Evolutionary conservation across 1,140 invertebrate species (phyloP).

Genomic region (Zaprionus camerounensis): DNA sequence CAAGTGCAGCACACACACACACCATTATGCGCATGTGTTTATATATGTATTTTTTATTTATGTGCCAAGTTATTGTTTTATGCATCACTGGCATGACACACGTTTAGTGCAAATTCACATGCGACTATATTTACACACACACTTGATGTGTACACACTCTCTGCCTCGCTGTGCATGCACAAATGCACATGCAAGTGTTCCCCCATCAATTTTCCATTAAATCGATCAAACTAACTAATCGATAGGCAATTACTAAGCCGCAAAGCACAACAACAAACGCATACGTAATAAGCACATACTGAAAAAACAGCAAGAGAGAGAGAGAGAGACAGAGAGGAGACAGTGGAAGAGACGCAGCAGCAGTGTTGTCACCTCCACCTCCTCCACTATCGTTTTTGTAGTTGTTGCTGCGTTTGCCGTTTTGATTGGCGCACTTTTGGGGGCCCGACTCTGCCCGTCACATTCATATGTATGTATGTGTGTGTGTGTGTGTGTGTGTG

Average conservation of each 20-base stretch:
- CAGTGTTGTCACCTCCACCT: slow-evolving; percentile 1
- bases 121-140: background rate
- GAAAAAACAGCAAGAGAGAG: background rate
- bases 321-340: background rate
- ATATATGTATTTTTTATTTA: background rate
- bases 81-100: slow-evolving; percentile 5
- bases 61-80: slow-evolving; percentile 7
- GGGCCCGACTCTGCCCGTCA: slow-evolving; percentile 54
- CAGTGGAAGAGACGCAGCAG: background rate
- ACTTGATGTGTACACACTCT: background rate
- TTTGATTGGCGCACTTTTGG: slow-evolving; percentile 69
- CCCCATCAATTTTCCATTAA: slow-evolving; percentile 22
- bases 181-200: background rate
- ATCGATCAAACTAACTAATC: slow-evolving; percentile 64
- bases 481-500: background rate
- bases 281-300: slow-evolving; percentile 27
- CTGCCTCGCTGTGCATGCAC: too few relatives aligned
- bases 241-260: slow-evolving; percentile 51
- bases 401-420: slow-evolving; percentile 22
- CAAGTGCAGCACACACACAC: slow-evolving; percentile 3
- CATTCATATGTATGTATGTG: background rate
- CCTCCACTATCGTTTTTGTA: slow-evolving; percentile 24
- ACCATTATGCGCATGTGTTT: background rate
- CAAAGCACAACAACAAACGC: slow-evolving; percentile 1
- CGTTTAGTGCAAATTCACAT: slow-evolving; percentile 1